Evolutionary conservation across 2,888 invertebrate species (phyloP), one percentile per base, ranked within the genome.

Genomic region (Acanthosepion pharaonis): DNA sequence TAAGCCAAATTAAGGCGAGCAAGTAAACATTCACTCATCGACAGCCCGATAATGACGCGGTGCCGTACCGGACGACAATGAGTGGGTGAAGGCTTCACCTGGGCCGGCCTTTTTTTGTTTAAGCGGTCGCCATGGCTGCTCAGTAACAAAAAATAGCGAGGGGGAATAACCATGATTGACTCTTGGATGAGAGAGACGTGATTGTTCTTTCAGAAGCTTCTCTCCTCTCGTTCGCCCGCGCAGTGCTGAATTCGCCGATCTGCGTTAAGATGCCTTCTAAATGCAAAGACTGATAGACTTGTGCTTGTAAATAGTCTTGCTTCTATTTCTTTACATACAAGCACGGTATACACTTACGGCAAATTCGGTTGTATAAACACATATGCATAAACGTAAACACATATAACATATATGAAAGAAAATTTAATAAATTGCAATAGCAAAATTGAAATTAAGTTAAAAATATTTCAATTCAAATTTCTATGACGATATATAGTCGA

Each of bases 101-200:
- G 78, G 78, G 15, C n/a, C 15, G n/a, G n/a, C 11, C 4, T 78
- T 78, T 78, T 78, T 78, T n/a, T 78, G n/a, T 78, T 78, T 15
- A 78, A 78, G 78, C 78, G n/a, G n/a, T 78, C 11, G n/a, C 78
- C 78, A 78, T 78, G 78, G 78, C n/a, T n/a, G n/a, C 78, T n/a
- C n/a, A 15, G 78, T 78, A 33, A n/a, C 78, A n/a, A 78, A 78
- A 42, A 78, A 33, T 78, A 78, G 78, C n/a, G 78, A 78, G 78
- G 78, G 78, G 78, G 78, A 78, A 78, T 78, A 78, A 78, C 78
- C 78, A 78, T n/a, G 78, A n/a, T n/a, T 78, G 78, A 78, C 78
- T 78, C 20, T 78, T 78, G 78, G 59, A 59, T 78, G 78, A 78
- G n/a, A 78, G 78, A n/a, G 78, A n/a, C 11, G 78, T 6, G 59